These are phyloP conservation scores for Lagocephalus sceleratus DNA, from an alignment of 2,797 vertebrate genomes.

Conservation along the genomic window DNA sequence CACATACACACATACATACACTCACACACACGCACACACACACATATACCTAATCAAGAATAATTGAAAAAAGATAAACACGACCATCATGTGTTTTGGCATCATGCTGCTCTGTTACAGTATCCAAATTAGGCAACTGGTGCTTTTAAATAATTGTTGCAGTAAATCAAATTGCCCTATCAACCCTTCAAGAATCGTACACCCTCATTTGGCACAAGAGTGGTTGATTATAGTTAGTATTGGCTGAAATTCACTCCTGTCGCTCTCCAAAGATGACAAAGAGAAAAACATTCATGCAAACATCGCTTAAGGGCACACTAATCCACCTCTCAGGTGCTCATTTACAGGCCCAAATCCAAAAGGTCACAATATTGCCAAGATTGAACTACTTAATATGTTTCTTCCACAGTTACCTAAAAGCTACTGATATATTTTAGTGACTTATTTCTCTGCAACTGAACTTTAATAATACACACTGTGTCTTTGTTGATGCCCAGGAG, in stretches of 20 bases:
- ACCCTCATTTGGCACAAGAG: background rate
- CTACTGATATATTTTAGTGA: background rate
- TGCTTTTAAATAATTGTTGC: constrained; percentile 9
- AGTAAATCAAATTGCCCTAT: constrained; percentile 13
- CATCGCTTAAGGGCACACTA: constrained; percentile 2
- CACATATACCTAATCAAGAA: constrained; percentile 3
- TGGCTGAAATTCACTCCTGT: background rate
- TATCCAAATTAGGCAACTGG: constrained; percentile 10
- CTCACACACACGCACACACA: background rate
- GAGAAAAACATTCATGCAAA: background rate
- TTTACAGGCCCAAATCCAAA: constrained; percentile 1
- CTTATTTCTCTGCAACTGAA: constrained; percentile 28
- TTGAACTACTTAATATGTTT: background rate
- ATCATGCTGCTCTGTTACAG: constrained; percentile 2
- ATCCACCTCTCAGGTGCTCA: background rate
- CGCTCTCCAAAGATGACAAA: constrained; percentile 6
- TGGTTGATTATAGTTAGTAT: background rate
- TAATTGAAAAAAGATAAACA: background rate
- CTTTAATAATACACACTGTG: constrained; percentile 66
- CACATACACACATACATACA: no score
- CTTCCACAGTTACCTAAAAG: constrained; percentile 4
- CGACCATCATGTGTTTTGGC: background rate
- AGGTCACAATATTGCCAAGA: background rate
- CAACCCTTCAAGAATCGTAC: constrained; percentile 4
- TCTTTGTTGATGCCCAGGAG: constrained; percentile 66